phyloP scores from a whole-genome alignment of 1,140 invertebrate genomes.

The Sinella curviseta region DNA sequence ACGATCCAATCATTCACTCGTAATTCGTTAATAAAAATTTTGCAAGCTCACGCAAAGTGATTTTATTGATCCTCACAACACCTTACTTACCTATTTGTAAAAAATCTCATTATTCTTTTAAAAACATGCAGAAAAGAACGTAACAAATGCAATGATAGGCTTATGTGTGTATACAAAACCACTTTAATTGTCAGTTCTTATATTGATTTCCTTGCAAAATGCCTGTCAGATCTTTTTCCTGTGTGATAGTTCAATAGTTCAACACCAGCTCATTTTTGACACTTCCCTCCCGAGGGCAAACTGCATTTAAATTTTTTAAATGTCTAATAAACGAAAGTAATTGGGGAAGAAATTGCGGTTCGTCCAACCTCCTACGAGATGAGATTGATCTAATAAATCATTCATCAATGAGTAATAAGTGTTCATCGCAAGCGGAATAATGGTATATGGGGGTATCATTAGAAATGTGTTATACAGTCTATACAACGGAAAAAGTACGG shows the following conservation, averaged over 20 bases:
- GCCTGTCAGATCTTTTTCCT: not conserved
- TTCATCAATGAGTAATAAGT: not conserved
- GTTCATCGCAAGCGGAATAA: too few species aligned
- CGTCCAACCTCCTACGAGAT: not conserved
- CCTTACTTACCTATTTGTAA: not conserved
- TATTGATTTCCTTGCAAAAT: not conserved
- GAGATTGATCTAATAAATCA: not conserved
- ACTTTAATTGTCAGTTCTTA: too few species aligned
- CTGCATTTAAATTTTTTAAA: not conserved
- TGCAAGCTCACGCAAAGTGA: not conserved
- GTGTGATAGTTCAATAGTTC: not conserved
- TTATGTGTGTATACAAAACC: not conserved
- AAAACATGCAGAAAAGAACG: not conserved
- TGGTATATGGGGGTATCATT: too few species aligned
- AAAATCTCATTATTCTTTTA: not conserved
- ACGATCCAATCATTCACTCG: not conserved
- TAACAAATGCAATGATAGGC: not conserved
- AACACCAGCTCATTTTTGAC: too few species aligned
- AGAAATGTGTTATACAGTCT: too few species aligned
- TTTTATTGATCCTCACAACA: not conserved
- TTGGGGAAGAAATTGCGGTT: not conserved
- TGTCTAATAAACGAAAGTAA: not conserved
- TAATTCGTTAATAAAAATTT: not conserved
- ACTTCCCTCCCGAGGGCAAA: not conserved
- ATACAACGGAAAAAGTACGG: too few species aligned